A percentile compares a stretch with the other conserved stretches of the same genome.
phyloP scores from a whole-genome alignment of 2,113 vertebrate genomes.

The Coptodon rendalli region DNA sequence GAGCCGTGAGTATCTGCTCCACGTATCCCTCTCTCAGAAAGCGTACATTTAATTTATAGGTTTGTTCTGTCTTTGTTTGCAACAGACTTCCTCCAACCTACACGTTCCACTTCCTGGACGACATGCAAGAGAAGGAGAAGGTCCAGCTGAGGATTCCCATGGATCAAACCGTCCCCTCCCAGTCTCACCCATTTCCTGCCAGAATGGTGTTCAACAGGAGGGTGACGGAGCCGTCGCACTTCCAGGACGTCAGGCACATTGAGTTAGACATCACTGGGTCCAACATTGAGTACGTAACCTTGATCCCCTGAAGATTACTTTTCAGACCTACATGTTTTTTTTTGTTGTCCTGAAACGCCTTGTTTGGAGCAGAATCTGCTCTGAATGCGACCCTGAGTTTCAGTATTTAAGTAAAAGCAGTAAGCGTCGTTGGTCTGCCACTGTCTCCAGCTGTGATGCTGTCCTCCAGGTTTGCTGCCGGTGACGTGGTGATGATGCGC shows the following conservation, averaged over 20 bases:
- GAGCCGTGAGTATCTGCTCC: slow-evolving; percentile 69
- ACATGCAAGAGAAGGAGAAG: not conserved
- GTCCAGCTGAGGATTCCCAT: not conserved
- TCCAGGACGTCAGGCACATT: slow-evolving; percentile 89
- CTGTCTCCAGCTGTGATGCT: not conserved
- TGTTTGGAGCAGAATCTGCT: not conserved
- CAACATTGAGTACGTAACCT: slow-evolving; percentile 76
- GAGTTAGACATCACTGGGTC: slow-evolving; percentile 85
- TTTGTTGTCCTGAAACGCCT: not conserved
- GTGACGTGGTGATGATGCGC: slow-evolving; percentile 83
- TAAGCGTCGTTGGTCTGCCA: not conserved
- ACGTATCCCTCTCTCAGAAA: not conserved
- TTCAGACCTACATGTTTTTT: rapidly evolving
- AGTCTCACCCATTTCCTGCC: slow-evolving; percentile 72
- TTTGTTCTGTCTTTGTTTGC: not conserved
- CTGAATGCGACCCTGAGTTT: not conserved
- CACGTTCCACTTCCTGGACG: slow-evolving; percentile 73
- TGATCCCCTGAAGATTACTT: not conserved
- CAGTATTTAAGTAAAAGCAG: not conserved
- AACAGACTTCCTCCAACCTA: slow-evolving; percentile 82
- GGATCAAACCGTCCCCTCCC: slow-evolving; percentile 34
- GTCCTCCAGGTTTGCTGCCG: slow-evolving; percentile 74
- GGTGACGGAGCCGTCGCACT: slow-evolving; percentile 79
- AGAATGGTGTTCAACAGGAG: slow-evolving; percentile 76
- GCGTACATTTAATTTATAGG: not conserved